A percentile compares a stretch with the other conserved stretches of the same genome.
These are phyloP conservation scores for Hiodon alosoides DNA, from an alignment of 2,113 vertebrate genomes.

Conservation along the genomic window DNA sequence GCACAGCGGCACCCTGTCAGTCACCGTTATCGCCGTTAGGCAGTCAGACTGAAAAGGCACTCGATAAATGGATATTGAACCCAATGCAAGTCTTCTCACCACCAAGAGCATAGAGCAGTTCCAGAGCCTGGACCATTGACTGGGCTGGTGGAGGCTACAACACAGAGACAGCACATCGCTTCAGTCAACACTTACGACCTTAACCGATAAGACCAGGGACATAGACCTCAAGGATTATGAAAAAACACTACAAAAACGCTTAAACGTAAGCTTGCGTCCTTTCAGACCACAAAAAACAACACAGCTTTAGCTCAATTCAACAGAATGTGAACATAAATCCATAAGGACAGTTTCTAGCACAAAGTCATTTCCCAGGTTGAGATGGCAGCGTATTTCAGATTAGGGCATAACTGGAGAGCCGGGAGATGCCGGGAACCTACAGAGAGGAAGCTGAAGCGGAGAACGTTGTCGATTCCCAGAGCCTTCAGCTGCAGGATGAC, in stretches of 20 bases:
- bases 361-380: no score
- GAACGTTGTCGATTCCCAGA: constrained; percentile 91
- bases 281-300: neutral
- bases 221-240: no score
- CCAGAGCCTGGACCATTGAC: constrained; percentile 95
- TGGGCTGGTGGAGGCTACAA: constrained; percentile 90
- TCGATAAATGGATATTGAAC: neutral
- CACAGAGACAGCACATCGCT: neutral
- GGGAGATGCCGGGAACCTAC: constrained; percentile 60
- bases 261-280: neutral
- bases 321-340: neutral
- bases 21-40: neutral
- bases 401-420: neutral
- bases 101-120: constrained; percentile 91
- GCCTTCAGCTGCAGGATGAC: constrained; percentile 98
- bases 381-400: no score
- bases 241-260: no score
- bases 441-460: constrained; percentile 94
- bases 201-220: no score
- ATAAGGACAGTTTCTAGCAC: no score
- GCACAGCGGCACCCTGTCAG: neutral
- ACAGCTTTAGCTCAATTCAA: neutral
- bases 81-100: constrained; percentile 61
- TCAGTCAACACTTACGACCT: neutral
- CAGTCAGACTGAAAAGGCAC: neutral